These are phyloP conservation scores for Agrypnia vestita DNA, from an alignment of 1,140 invertebrate species.

Conservation along the genomic window DNA sequence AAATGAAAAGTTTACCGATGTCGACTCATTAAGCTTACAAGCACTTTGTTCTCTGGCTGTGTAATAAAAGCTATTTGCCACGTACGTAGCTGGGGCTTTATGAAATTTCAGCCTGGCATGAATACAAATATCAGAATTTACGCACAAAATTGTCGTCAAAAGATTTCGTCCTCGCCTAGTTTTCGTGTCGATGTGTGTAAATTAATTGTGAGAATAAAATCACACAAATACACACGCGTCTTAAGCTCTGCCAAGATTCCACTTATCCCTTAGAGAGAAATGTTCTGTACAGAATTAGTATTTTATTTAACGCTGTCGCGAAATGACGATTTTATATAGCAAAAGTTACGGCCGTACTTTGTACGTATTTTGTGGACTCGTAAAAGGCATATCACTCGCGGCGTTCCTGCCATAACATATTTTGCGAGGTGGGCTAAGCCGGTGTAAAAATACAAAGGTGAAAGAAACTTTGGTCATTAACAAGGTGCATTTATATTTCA, in stretches of 20 bases:
- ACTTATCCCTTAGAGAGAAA: conserved; percentile 36
- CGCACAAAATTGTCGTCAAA: conserved; percentile 19
- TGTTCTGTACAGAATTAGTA: conserved; percentile 20
- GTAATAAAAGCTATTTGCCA: conserved; percentile 46
- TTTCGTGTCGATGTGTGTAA: conserved; percentile 27
- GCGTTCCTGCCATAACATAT: conserved; percentile 46
- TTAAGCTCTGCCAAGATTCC: conserved; percentile 30
- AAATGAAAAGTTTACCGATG: conserved; percentile 41
- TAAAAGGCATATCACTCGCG: conserved; percentile 57
- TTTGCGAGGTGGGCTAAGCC: conserved; percentile 36
- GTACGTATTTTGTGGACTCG: conserved; percentile 58
- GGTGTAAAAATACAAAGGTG: conserved; percentile 34
- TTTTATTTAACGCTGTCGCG: conserved; percentile 47
- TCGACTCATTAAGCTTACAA: conserved; percentile 52
- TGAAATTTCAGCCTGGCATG: conserved; percentile 32
- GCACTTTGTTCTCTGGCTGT: conserved; percentile 33
- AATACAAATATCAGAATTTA: conserved; percentile 31
- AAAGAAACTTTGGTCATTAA: conserved; percentile 55
- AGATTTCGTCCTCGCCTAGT: background rate
- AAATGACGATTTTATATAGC: conserved; percentile 51
- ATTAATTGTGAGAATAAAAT: conserved; percentile 44
- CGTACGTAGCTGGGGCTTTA: conserved; percentile 44
- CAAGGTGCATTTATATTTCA: conserved; percentile 53
- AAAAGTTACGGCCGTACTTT: conserved; percentile 55
- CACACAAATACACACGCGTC: background rate